A percentile compares a stretch with the other conserved stretches of the same genome.
phyloP scores from a whole-genome alignment of 2,797 vertebrate species.

The Perodicticus potto region DNA sequence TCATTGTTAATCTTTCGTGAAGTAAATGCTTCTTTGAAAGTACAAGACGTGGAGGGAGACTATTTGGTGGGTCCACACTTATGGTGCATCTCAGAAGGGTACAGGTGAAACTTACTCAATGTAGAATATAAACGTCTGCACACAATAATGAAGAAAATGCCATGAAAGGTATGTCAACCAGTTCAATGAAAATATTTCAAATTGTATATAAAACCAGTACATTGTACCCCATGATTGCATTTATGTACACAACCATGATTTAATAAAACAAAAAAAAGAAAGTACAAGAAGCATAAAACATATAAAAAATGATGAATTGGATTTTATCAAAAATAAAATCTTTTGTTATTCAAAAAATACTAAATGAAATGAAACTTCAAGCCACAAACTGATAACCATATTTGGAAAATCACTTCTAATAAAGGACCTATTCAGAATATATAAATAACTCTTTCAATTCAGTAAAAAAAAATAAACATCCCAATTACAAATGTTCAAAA shows the following conservation, averaged over 20 bases:
- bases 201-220: no score
- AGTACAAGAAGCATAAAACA: not conserved
- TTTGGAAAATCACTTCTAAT: slow-evolving; percentile 7
- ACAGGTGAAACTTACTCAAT: no score
- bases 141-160: no score
- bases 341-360: not conserved
- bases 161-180: no score
- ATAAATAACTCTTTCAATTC: not conserved
- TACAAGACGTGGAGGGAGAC: not conserved
- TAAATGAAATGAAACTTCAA: slow-evolving; percentile 11
- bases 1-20: not conserved
- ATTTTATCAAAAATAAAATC: not conserved
- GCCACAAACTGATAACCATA: not conserved
- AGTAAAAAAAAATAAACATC: not conserved
- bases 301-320: not conserved
- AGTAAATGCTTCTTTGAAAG: not conserved
- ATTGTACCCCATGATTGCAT: no score
- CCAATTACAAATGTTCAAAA: not conserved
- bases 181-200: no score
- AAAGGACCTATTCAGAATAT: not conserved
- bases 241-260: no score
- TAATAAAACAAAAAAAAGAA: not conserved
- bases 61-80: no score
- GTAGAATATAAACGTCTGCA: no score
- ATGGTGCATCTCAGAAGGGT: no score